A percentile compares a stretch with the other conserved stretches of the same genome.
These are phyloP conservation scores for Deilephila elpenor DNA, from an alignment of 2,888 invertebrate species.

Conservation along the genomic window DNA sequence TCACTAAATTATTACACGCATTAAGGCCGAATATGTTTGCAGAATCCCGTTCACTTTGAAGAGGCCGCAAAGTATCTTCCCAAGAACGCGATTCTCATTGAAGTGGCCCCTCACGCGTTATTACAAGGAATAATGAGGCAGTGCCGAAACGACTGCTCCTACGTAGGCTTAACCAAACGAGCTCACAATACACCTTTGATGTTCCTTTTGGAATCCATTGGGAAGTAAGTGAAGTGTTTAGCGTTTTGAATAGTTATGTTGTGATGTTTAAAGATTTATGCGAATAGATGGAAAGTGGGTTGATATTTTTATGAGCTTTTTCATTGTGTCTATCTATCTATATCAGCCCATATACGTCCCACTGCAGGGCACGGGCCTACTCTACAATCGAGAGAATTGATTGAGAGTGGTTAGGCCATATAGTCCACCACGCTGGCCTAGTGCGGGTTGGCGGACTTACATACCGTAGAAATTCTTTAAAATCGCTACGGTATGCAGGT, in stretches of 20 bases:
- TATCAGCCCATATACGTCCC: too few relatives aligned
- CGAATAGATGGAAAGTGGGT: background rate
- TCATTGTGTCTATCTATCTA: too few relatives aligned
- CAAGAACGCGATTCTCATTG: conserved; percentile 87
- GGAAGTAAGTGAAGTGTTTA: conserved; percentile 72
- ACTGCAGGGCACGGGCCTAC: too few relatives aligned
- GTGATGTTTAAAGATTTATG: background rate
- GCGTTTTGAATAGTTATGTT: background rate
- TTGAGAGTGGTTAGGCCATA: too few relatives aligned
- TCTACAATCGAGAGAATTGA: too few relatives aligned
- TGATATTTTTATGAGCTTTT: too few relatives aligned
- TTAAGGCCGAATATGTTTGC: background rate
- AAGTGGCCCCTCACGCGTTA: conserved; percentile 32
- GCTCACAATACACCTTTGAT: conserved; percentile 83
- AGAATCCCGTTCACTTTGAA: conserved; percentile 88
- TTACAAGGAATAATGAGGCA: conserved; percentile 31
- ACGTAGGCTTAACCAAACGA: conserved; percentile 89
- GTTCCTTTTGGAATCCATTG: conserved; percentile 81
- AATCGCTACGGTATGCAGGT: too few relatives aligned
- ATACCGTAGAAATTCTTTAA: too few relatives aligned
- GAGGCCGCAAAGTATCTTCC: conserved; percentile 90
- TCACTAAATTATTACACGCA: too few relatives aligned
- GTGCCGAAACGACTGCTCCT: conserved; percentile 86
- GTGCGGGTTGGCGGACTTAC: too few relatives aligned
- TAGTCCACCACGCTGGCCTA: too few relatives aligned